Percentiles rank a stretch among this genome's conserved stretches.
These are phyloP conservation scores for Tenodera sinensis DNA, from an alignment of 2,888 invertebrate genomes.

Conservation along the genomic window DNA sequence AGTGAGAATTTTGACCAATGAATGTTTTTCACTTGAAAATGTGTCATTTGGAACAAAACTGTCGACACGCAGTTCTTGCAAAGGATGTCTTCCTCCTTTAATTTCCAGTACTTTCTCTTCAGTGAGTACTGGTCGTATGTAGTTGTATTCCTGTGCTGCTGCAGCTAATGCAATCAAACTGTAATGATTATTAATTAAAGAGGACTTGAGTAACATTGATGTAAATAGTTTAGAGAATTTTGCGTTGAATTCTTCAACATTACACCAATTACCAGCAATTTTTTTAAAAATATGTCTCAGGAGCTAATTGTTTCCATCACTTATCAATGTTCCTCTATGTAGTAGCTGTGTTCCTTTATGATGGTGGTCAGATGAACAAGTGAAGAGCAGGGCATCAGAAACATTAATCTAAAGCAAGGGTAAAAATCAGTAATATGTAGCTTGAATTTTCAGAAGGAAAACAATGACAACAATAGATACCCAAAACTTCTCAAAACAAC, in stretches of 20 bases:
- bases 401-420: background rate
- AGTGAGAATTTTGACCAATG: conserved; percentile 71
- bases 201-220: too few species aligned
- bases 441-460: background rate
- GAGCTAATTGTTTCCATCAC: too few species aligned
- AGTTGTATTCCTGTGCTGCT: conserved; percentile 62
- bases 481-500: background rate
- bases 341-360: too few species aligned
- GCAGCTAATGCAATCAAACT: conserved; percentile 65
- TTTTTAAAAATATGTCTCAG: too few species aligned
- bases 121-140: conserved; percentile 61
- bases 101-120: conserved; percentile 57
- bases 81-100: conserved; percentile 69
- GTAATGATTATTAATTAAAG: conserved; percentile 8
- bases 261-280: too few species aligned
- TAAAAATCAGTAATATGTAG: background rate
- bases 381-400: background rate
- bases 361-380: too few species aligned
- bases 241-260: too few species aligned
- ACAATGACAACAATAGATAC: background rate
- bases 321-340: too few species aligned
- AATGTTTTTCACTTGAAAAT: conserved; percentile 52
- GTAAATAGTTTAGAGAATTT: too few species aligned
- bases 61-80: conserved; percentile 63
- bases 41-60: conserved; percentile 73